Conservation (phyloP, 2,888 invertebrate species). For the Omphaloscelis lunosa region DNA sequence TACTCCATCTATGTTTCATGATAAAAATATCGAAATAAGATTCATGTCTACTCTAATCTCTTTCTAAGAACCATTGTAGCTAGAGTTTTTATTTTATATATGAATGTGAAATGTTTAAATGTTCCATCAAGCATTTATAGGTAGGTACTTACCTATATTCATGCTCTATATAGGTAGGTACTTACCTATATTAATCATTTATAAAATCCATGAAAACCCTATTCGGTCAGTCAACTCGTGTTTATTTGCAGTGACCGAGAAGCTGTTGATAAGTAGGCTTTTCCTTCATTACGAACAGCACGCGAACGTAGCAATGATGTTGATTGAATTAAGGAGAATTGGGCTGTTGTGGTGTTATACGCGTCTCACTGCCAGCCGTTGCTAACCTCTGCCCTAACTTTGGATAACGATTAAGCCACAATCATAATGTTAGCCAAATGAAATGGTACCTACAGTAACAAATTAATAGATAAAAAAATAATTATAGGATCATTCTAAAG, state of each 20-base stretch:
- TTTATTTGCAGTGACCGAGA: slow-evolving; percentile 19
- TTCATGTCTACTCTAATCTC: slow-evolving; percentile 14
- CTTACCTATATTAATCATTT: neutral
- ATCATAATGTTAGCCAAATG: slow-evolving; percentile 13
- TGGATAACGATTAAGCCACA: slow-evolving; percentile 30
- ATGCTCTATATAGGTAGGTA: neutral
- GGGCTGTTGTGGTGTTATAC: slow-evolving; percentile 36
- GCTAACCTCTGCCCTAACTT: slow-evolving; percentile 33
- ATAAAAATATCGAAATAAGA: neutral
- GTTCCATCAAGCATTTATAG: neutral
- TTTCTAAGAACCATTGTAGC: neutral
- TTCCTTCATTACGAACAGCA: slow-evolving; percentile 48
- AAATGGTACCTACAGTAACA: slow-evolving; percentile 13
- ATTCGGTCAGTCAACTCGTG: slow-evolving; percentile 16
- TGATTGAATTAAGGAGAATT: slow-evolving; percentile 52
- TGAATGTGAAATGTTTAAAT: neutral
- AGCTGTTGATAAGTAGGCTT: slow-evolving; percentile 40
- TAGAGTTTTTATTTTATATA: neutral
- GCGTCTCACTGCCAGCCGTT: slow-evolving; percentile 29
- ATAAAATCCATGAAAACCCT: neutral
- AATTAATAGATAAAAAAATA: neutral
- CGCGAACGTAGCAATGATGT: slow-evolving; percentile 38
- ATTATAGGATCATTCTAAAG: neutral
- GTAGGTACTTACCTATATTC: neutral
- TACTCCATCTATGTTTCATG: slow-evolving; percentile 3